A percentile compares a stretch with the other conserved stretches of the same genome.
Conservation (phyloP, 1,140 invertebrate species). For the Drosophila nigrodunni region DNA sequence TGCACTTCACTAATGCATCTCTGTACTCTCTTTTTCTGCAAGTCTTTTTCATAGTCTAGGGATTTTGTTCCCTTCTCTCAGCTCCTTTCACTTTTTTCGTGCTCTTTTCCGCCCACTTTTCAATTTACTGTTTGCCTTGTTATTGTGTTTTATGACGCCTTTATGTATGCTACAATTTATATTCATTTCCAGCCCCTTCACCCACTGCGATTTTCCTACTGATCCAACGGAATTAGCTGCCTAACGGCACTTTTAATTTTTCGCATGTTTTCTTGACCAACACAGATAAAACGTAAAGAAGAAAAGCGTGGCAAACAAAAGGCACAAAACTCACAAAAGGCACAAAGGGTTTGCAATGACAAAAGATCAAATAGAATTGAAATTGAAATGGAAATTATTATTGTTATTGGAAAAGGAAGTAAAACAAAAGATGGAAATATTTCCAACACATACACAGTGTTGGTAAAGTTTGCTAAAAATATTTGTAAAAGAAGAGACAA, state of each 20-base stretch:
- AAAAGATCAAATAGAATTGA: neutral
- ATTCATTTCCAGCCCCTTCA: constrained; percentile 47
- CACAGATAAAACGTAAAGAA: neutral
- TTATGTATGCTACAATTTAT: constrained; percentile 68
- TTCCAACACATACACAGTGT: too few relatives aligned
- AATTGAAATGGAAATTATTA: too few relatives aligned
- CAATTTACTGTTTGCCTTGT: constrained; percentile 30
- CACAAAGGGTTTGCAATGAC: neutral
- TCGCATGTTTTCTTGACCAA: constrained; percentile 7
- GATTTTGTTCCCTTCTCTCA: constrained; percentile 2
- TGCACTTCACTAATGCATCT: too few relatives aligned
- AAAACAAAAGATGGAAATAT: too few relatives aligned
- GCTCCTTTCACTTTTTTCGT: neutral
- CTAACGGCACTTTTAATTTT: constrained; percentile 5
- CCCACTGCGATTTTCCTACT: too few relatives aligned
- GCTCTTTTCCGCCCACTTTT: neutral
- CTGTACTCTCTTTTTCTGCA: too few relatives aligned
- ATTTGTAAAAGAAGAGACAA: too few relatives aligned
- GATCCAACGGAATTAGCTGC: neutral
- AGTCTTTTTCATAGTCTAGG: neutral
- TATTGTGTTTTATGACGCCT: constrained; percentile 68
- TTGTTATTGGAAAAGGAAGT: too few relatives aligned
- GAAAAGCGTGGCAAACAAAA: neutral
- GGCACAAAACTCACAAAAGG: neutral
- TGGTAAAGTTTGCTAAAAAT: too few relatives aligned